Evolutionary conservation across 1,140 invertebrate genomes (phyloP), one percentile per base, ranked within the genome.

Genomic region (Caligus rogercresseyi): DNA sequence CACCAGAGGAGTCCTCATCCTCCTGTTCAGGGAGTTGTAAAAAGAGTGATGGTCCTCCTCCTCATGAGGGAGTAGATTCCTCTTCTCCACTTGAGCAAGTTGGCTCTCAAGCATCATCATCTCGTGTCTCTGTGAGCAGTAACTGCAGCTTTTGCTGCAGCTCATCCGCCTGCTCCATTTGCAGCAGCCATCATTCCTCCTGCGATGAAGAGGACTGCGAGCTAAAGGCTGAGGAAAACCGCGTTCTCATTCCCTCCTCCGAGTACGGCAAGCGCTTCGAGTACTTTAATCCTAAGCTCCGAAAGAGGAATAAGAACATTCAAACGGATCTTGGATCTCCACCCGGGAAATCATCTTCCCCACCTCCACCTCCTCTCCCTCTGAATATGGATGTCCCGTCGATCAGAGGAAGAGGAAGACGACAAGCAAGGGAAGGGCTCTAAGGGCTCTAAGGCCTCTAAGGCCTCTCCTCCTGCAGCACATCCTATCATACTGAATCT

Each of bases 301-400:
- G n/a, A n/a, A 43, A 43, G n/a, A 43, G 31, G n/a, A 43, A 43
- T 43, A 43, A 43, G n/a, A 43, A 43, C n/a, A 43, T 43, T 43
- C 31, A 43, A 43, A 43, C 31, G 7, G 31, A 43, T 43, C 31
- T 43, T 43, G 7, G 7, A 43, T 43, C 31, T n/a, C n/a, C 31
- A 43, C n/a, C 7, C 7, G n/a, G 31, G n/a, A 43, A 43, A 43
- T 43, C 31, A 7, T 43, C n/a, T 43, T 11, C n/a, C 31, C n/a
- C n/a, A 43, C 31, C 31, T 43, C 31, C n/a, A 43, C 31, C 7
- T 43, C 7, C 31, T n/a, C 7, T 11, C 7, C 31, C n/a, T n/a
- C 7, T n/a, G 31, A n/a, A 43, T 11, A 43, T 43, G n/a, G 31
- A 43, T 43, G 7, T n/a, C n/a, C 31, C 7, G 31, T 7, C 7